A percentile compares a stretch with the other conserved stretches of the same genome.
Conservation (phyloP, 2,888 invertebrate genomes). For the Helobdella robusta region DNA sequence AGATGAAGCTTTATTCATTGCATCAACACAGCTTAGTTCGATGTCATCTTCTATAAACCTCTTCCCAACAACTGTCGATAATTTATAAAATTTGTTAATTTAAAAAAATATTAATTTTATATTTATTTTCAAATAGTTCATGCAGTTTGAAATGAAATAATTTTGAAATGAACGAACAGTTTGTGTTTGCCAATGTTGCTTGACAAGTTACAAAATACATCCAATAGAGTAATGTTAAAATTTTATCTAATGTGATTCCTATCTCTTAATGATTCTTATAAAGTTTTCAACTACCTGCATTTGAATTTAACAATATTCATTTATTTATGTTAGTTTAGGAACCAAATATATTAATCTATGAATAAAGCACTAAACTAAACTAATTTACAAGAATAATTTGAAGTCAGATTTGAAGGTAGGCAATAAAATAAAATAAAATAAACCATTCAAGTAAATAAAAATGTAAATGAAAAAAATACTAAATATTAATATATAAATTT, state of each 20-base stretch:
- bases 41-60: conserved; percentile 39
- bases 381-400: not conserved
- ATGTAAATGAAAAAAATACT: conserved; percentile 25
- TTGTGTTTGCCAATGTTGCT: too few species aligned
- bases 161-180: not conserved
- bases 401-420: too few species aligned
- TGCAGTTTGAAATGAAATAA: not conserved
- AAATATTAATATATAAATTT: not conserved
- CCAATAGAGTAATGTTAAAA: too few species aligned
- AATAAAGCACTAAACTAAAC: not conserved
- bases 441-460: not conserved
- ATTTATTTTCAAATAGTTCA: not conserved
- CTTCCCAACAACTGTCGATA: conserved; percentile 38
- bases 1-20: conserved; percentile 34
- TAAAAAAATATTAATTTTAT: too few species aligned
- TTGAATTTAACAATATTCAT: not conserved
- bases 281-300: not conserved
- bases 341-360: not conserved
- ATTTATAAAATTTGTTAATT: not conserved
- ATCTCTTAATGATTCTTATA: not conserved
- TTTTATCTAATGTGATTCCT: too few species aligned
- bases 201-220: too few species aligned
- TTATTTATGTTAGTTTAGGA: not conserved
- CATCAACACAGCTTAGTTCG: conserved; percentile 31
- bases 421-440: not conserved